These are phyloP conservation scores for Pampus argenteus DNA, from an alignment of 2,797 vertebrate species.

Conservation along the genomic window DNA sequence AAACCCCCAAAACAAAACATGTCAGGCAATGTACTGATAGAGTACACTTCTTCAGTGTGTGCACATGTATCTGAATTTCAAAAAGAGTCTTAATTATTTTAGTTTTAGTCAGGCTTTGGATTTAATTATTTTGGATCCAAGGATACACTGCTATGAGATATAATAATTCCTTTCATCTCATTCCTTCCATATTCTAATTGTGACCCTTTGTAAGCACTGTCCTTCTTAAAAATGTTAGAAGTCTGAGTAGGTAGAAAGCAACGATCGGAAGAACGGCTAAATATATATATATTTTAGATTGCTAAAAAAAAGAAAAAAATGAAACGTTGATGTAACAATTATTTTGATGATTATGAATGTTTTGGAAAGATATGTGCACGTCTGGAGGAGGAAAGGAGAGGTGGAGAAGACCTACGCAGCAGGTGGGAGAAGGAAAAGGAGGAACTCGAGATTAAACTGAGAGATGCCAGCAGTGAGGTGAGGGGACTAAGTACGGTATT, in stretches of 20 bases:
- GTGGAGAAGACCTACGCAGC: conserved; percentile 82
- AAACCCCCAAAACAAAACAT: no score
- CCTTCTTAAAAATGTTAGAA: background rate
- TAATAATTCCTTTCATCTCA: conserved; percentile 32
- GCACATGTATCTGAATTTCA: conserved; percentile 26
- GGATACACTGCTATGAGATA: conserved; percentile 14
- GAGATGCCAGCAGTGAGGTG: conserved; percentile 89
- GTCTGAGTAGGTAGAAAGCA: background rate
- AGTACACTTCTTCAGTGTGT: no score
- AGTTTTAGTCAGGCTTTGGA: conserved; percentile 37
- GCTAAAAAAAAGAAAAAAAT: conserved; percentile 8
- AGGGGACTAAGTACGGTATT: conserved; percentile 33
- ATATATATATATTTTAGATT: no score
- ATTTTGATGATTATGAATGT: conserved; percentile 32
- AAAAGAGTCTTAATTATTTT: conserved; percentile 52
- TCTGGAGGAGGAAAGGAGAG: conserved; percentile 89
- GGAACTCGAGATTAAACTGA: conserved; percentile 85
- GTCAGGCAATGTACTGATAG: no score
- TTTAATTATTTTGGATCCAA: conserved; percentile 49
- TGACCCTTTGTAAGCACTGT: background rate
- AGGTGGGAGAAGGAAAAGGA: conserved; percentile 88
- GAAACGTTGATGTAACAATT: background rate
- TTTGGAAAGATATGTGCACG: conserved; percentile 72
- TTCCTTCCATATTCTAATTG: no score
- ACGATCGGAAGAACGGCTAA: background rate